Base-by-base conservation (phyloP, 2,113 vertebrate species). In the Nibea coibor region DNA sequence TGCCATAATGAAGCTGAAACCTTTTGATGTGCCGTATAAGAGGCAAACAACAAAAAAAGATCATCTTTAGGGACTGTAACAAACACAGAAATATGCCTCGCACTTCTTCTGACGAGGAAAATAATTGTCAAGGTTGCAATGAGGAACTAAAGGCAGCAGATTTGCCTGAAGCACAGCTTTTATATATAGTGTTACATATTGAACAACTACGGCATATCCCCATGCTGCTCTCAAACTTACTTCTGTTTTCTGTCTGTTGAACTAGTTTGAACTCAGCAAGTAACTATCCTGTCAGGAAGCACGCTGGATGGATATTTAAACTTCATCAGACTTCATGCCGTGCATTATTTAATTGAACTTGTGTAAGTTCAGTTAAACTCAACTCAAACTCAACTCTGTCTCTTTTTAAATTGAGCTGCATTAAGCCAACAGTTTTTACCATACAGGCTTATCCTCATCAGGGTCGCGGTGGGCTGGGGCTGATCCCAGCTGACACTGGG, bases 61-160 rank as follows among this genome's bases (percentile, higher is more conserved):
- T 67, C 14, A 28, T 74, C 70, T 82, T 73, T 6, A n/a, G 64
- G 54, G 73, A 43, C 58, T 2, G 6, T 17, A 43, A 64, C 59
- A 77, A 73, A 74, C 12, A 42, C 28, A 43, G 9, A 57, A 56
- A 80, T 82, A 72, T 28, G 45, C 39, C 68, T 35, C 50, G 67
- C 48, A 28, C 73, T 15, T 73, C 35, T 35, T 54, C 53, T 70
- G 72, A 76, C 22, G 31, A 6, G 2, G 22, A 72, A 43, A 50
- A 51, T 71, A 81, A 73, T 61, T 71, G 54, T 78, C 54, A 62
- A 66, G 39, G 5, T 35, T 61, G 50, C 57, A 11, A 73, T 51
- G 31, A 77, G 20, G 61, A 66, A 28, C 26, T 26, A 54, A 63
- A n/a, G 72, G 42, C 2, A 17, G 20, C 20, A 75, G 50, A 61